phyloP scores from a whole-genome alignment of 2,797 vertebrate genomes.

The Orientallactaga sibirica region DNA sequence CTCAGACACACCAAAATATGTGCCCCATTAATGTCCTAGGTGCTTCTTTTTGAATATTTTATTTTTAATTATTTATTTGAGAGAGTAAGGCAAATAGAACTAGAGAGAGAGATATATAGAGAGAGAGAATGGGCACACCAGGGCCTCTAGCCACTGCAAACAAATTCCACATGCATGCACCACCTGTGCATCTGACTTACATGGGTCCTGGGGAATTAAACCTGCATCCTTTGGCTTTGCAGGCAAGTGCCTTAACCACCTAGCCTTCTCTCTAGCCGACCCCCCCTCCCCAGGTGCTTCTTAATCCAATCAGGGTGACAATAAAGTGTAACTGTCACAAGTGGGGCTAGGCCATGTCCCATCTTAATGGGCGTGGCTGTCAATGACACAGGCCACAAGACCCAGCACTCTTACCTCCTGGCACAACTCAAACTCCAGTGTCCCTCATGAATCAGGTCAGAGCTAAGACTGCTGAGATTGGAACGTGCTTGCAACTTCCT shows the following conservation, averaged over 20 bases:
- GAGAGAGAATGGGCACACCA: too few relatives aligned
- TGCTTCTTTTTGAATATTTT: too few relatives aligned
- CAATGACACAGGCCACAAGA: background rate
- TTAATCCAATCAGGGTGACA: background rate
- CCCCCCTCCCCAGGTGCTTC: background rate
- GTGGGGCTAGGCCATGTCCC: background rate
- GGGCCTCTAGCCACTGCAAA: too few relatives aligned
- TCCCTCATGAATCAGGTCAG: background rate
- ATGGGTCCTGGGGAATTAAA: too few relatives aligned
- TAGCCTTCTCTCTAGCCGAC: too few relatives aligned
- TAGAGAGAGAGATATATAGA: too few relatives aligned
- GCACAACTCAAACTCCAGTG: background rate
- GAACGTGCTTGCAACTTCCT: background rate
- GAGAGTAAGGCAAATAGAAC: too few relatives aligned
- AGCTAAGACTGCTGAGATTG: background rate
- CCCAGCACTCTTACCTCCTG: background rate
- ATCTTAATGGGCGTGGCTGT: rapidly evolving
- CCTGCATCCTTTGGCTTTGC: too few relatives aligned
- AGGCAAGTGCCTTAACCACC: too few relatives aligned
- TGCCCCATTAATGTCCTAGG: background rate
- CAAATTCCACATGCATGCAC: too few relatives aligned
- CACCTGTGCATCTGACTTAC: too few relatives aligned
- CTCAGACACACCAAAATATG: background rate
- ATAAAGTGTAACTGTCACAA: background rate
- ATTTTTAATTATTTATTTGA: too few relatives aligned